Percentiles rank a stretch among this genome's conserved stretches.
phyloP scores from a whole-genome alignment of 2,797 vertebrate species.

The Sphaeramia orbicularis region DNA sequence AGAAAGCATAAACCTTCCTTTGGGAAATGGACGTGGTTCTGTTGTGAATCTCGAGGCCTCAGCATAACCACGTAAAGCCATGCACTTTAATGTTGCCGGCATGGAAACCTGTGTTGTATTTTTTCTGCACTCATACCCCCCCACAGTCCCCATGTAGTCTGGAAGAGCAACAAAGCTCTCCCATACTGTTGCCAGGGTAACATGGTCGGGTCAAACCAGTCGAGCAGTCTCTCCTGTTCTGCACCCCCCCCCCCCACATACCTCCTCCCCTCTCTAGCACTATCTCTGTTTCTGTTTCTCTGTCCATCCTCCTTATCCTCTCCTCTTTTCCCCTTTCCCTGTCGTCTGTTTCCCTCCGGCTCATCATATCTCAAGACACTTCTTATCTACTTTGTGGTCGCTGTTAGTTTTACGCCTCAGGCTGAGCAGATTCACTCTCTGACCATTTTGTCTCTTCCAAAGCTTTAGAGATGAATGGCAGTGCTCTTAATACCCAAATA shows the following conservation, averaged over 20 bases:
- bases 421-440: slow-evolving; percentile 15
- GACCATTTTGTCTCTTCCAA: slow-evolving; percentile 20
- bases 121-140: slow-evolving; percentile 46
- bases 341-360: slow-evolving; percentile 11
- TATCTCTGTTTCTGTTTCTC: slow-evolving; percentile 32
- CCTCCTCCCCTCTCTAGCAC: slow-evolving; percentile 15
- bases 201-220: slow-evolving; percentile 75
- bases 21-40: slow-evolving; percentile 60
- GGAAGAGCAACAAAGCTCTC: slow-evolving; percentile 75
- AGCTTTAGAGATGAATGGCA: neutral
- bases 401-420: slow-evolving; percentile 21
- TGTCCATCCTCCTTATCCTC: slow-evolving; percentile 39
- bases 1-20: slow-evolving; percentile 67
- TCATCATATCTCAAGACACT: slow-evolving; percentile 34
- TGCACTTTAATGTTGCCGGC: slow-evolving; percentile 56
- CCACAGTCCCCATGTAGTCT: slow-evolving; percentile 64
- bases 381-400: slow-evolving; percentile 24
- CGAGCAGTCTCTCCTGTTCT: slow-evolving; percentile 66
- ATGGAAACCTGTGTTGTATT: slow-evolving; percentile 63
- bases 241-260: neutral
- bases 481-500: neutral
- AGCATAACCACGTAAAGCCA: slow-evolving; percentile 51
- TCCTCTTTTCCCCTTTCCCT: slow-evolving; percentile 28
- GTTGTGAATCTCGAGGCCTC: slow-evolving; percentile 55
- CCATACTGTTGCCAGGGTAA: slow-evolving; percentile 78